These are phyloP conservation scores for Epizoanthus ramosus DNA, from an alignment of 92 coral and sea anemone species.

Conservation along the genomic window DNA sequence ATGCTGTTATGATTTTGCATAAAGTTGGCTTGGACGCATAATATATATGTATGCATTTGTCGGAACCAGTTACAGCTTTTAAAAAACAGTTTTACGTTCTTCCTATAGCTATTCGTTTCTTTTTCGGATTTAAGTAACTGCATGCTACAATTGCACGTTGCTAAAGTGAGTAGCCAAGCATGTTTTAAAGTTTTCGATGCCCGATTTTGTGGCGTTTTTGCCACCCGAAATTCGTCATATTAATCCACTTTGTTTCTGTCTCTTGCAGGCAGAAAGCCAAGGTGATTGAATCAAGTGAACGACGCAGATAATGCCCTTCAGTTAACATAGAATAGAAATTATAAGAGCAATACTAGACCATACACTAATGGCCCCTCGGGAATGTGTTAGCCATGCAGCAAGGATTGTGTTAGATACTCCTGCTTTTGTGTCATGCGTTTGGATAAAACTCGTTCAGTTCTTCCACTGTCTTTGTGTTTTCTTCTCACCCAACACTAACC, in stretches of 20 bases:
- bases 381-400: background rate
- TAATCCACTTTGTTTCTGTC: constrained; percentile 99
- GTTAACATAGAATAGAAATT: background rate
- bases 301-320: constrained; percentile 12
- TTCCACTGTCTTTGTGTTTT: too few relatives aligned
- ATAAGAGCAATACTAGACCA: background rate
- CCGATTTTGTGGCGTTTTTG: background rate
- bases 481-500: too few relatives aligned
- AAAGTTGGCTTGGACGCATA: too few relatives aligned
- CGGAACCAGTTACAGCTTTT: too few relatives aligned
- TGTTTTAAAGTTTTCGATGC: background rate
- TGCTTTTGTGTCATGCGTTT: background rate
- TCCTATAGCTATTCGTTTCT: too few relatives aligned
- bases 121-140: background rate
- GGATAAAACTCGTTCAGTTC: too few relatives aligned
- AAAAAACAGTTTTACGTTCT: too few relatives aligned
- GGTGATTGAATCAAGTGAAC: constrained; percentile 44
- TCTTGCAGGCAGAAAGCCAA: constrained; percentile 99
- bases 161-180: background rate
- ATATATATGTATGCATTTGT: too few relatives aligned
- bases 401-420: background rate
- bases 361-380: background rate
- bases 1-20: too few relatives aligned
- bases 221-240: constrained; percentile 36
- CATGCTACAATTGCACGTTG: constrained; percentile 12